Percentiles rank a stretch among this genome's conserved stretches.
Conservation (phyloP, 2,888 invertebrate species). For the Leptopilina syphax region DNA sequence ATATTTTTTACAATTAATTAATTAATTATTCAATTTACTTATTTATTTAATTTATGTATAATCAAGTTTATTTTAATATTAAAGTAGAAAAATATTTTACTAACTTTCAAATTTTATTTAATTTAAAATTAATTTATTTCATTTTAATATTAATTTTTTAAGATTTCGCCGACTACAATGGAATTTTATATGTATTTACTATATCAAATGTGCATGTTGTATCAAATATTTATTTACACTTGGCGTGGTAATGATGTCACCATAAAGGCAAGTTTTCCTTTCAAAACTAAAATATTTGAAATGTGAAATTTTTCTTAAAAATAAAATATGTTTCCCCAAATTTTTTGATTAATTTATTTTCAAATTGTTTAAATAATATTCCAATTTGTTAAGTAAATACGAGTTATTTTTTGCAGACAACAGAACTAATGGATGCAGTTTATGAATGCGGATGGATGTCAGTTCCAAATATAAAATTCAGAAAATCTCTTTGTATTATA, state of each 20-base stretch:
- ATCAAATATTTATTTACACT: slow-evolving; percentile 32
- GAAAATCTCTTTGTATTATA: slow-evolving; percentile 2
- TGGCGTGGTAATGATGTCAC: slow-evolving; percentile 35
- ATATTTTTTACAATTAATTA: no score
- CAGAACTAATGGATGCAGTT: background rate
- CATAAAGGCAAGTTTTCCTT: background rate
- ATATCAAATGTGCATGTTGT: slow-evolving; percentile 9
- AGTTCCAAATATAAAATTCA: background rate
- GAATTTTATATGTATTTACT: slow-evolving; percentile 24
- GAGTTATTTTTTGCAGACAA: background rate
- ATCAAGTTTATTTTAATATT: no score
- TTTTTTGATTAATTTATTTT: no score
- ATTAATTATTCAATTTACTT: no score
- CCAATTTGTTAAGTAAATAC: background rate
- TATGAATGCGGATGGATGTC: slow-evolving; percentile 10
- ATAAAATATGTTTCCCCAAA: no score
- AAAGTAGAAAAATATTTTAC: no score
- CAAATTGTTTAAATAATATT: no score
- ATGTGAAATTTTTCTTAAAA: no score
- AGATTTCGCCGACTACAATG: slow-evolving; percentile 7
- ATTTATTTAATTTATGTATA: no score
- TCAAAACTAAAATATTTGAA: no score
- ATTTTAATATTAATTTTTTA: background rate
- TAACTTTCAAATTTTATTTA: no score
- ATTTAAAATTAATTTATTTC: no score